These are phyloP conservation scores for Drosophila virilis DNA, from an alignment of 1,140 invertebrate species.

Conservation along the genomic window DNA sequence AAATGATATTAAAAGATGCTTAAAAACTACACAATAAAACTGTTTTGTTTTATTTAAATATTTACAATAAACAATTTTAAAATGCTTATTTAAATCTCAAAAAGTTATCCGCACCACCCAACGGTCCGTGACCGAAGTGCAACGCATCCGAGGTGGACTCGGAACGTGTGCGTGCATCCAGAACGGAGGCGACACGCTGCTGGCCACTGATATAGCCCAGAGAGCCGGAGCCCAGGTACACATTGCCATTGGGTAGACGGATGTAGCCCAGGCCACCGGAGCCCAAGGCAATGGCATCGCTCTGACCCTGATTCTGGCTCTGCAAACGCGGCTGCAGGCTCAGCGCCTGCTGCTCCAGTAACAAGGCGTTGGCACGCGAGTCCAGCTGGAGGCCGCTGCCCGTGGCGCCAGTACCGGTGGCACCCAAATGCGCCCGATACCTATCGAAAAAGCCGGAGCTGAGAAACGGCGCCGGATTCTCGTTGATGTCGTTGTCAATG, in stretches of 20 bases:
- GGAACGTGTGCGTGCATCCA: slow-evolving; percentile 73
- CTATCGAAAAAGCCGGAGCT: slow-evolving; percentile 61
- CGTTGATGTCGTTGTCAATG: slow-evolving; percentile 78
- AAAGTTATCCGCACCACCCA: slow-evolving; percentile 68
- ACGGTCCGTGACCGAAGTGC: slow-evolving; percentile 76
- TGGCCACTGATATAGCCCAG: slow-evolving; percentile 78
- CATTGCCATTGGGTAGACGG: slow-evolving; percentile 74
- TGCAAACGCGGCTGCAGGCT: slow-evolving; percentile 52
- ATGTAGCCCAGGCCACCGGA: slow-evolving; percentile 80
- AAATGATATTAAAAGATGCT: slow-evolving; percentile 35
- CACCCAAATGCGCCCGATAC: slow-evolving; percentile 57
- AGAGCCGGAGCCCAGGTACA: slow-evolving; percentile 80
- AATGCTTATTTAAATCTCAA: slow-evolving; percentile 59
- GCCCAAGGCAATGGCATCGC: slow-evolving; percentile 75
- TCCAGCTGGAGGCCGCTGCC: slow-evolving; percentile 49
- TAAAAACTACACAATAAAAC: slow-evolving; percentile 54
- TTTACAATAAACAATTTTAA: slow-evolving; percentile 61
- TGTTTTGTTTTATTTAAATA: slow-evolving; percentile 56
- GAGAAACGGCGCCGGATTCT: slow-evolving; percentile 66
- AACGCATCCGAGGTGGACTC: slow-evolving; percentile 68
- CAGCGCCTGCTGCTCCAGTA: slow-evolving; percentile 68
- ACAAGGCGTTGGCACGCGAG: slow-evolving; percentile 58
- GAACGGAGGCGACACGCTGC: slow-evolving; percentile 60
- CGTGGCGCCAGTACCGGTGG: slow-evolving; percentile 16
- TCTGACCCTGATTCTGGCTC: slow-evolving; percentile 14